Percentiles rank a stretch among this genome's conserved stretches.
phyloP scores from a whole-genome alignment of 2,113 vertebrate genomes.

The Picathartes gymnocephalus region DNA sequence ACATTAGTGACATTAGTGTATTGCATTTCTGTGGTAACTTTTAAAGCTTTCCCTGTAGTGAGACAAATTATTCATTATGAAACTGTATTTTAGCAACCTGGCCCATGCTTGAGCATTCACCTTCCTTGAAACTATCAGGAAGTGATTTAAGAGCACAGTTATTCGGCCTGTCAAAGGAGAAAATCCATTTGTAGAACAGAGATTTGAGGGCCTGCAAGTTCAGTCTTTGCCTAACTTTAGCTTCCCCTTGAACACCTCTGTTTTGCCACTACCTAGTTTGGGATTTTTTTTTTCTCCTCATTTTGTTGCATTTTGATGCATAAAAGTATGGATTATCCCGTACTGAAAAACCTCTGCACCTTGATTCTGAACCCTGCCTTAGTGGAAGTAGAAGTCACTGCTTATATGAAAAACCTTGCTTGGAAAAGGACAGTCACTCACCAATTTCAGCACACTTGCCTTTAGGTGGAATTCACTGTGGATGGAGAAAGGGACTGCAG shows the following conservation, averaged over 20 bases:
- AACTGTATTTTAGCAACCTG: not conserved
- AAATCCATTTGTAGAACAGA: not conserved
- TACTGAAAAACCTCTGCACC: not conserved
- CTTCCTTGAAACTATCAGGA: not conserved
- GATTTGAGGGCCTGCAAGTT: not conserved
- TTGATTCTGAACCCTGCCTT: not conserved
- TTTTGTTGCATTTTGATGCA: not conserved
- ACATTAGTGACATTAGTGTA: not conserved
- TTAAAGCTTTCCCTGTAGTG: not conserved
- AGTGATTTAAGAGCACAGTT: not conserved
- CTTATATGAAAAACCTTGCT: not conserved
- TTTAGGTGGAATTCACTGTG: not conserved
- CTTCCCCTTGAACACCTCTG: not conserved
- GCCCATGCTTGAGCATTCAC: not conserved
- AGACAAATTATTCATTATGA: not conserved
- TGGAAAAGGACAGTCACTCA: not conserved
- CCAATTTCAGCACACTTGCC: not conserved
- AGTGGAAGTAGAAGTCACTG: not conserved
- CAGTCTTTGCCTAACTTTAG: not conserved
- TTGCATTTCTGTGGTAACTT: not conserved
- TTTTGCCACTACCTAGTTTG: not conserved
- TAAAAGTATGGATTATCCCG: not conserved
- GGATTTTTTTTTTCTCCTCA: not conserved
- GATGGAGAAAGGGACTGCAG: not conserved
- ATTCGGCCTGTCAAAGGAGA: not conserved